Percentiles rank a stretch among this genome's conserved stretches.
Conservation (phyloP, 2,113 vertebrate genomes). For the Psittacula cyanocephala region DNA sequence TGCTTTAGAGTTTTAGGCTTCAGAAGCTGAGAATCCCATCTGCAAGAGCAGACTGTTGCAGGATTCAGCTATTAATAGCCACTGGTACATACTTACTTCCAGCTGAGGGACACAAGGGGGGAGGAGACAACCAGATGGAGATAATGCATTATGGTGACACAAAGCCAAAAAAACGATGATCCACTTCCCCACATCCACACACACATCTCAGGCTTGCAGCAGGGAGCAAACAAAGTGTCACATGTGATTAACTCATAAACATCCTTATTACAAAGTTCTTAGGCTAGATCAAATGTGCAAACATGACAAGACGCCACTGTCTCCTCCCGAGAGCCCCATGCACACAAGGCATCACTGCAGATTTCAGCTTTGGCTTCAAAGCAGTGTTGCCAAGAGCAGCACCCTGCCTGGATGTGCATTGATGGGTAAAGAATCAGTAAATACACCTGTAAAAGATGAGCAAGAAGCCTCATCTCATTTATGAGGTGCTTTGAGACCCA, state of each 20-base stretch:
- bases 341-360: not conserved
- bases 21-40: constrained; percentile 72
- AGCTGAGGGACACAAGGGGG: constrained; percentile 63
- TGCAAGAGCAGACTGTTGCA: constrained; percentile 73
- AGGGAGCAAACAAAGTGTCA: constrained; percentile 1
- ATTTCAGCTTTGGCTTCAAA: not conserved
- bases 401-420: not conserved
- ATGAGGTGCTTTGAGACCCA: not conserved
- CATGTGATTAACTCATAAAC: constrained; percentile 12
- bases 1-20: constrained; percentile 64
- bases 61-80: constrained; percentile 77
- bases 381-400: not conserved
- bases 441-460: fast-evolving
- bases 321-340: not conserved
- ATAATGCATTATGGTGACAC: constrained; percentile 59
- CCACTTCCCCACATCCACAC: constrained; percentile 44
- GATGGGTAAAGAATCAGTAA: not conserved
- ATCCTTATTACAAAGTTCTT: constrained; percentile 21
- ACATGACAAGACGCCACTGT: not conserved
- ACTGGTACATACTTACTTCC: constrained; percentile 65
- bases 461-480: not conserved
- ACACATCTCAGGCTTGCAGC: not conserved
- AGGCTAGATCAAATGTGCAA: not conserved
- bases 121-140: constrained; percentile 74
- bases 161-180: constrained; percentile 68